These are phyloP conservation scores for Carassius carassius DNA, from an alignment of 2,113 vertebrate genomes.

Conservation along the genomic window DNA sequence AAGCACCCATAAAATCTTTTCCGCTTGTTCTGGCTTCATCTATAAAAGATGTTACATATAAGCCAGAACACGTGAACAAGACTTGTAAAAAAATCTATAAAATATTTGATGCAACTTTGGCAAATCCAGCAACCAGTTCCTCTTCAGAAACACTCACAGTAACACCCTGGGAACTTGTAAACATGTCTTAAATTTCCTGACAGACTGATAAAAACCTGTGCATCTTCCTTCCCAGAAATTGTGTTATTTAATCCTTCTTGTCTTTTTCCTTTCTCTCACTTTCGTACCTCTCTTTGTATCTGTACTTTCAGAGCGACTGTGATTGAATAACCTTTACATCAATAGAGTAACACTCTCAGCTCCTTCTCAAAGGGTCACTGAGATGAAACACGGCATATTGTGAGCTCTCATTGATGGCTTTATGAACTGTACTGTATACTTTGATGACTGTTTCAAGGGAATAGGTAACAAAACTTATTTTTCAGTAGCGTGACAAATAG, in stretches of 20 bases:
- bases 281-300: not conserved
- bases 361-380: constrained; percentile 4
- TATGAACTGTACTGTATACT: too few relatives aligned
- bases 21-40: not conserved
- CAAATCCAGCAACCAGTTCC: not conserved
- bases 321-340: constrained; percentile 39
- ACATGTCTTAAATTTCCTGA: constrained; percentile 13
- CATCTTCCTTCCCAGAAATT: not conserved
- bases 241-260: not conserved
- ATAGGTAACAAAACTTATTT: not conserved
- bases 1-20: not conserved
- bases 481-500: not conserved
- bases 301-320: constrained; percentile 2
- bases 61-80: not conserved
- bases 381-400: not conserved
- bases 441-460: not conserved
- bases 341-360: not conserved
- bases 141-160: not conserved
- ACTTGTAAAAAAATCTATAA: not conserved
- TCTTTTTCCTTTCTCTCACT: not conserved
- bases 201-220: not conserved
- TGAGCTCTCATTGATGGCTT: not conserved
- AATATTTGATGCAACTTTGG: not conserved
- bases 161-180: not conserved
- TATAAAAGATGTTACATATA: not conserved